A percentile compares a stretch with the other conserved stretches of the same genome.
Conservation (phyloP, 2,888 invertebrate species). For the Antheraea yamamai region DNA sequence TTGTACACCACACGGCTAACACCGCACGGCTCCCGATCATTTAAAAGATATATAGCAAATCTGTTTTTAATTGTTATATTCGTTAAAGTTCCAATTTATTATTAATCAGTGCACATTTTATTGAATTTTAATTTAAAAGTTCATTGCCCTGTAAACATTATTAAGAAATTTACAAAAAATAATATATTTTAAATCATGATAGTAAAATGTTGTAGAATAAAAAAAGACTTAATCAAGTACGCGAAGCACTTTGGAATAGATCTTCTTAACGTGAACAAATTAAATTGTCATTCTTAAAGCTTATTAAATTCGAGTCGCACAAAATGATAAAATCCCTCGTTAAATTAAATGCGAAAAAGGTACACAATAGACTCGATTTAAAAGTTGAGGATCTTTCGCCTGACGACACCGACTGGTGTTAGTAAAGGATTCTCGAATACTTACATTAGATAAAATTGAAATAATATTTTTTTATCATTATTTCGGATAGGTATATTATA, state of each 20-base stretch:
- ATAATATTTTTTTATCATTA: neutral
- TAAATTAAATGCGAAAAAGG: conserved; percentile 35
- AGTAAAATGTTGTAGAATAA: neutral
- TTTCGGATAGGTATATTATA: neutral
- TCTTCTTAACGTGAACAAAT: neutral
- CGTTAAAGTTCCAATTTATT: too few species aligned
- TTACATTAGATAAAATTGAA: conserved; percentile 1
- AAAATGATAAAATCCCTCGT: conserved; percentile 25
- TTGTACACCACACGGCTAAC: too few species aligned
- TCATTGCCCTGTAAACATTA: too few species aligned
- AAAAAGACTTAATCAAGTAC: neutral
- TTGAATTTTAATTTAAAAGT: too few species aligned
- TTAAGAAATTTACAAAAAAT: neutral
- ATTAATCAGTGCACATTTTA: too few species aligned
- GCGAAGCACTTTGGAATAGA: neutral
- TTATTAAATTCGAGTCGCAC: conserved; percentile 36
- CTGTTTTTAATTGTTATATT: too few species aligned
- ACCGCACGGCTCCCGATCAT: too few species aligned
- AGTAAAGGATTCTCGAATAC: conserved; percentile 23
- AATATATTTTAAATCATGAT: neutral
- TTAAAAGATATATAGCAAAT: too few species aligned
- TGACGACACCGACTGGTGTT: conserved; percentile 22
- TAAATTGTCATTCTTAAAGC: conserved; percentile 17
- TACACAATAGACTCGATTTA: conserved; percentile 31
- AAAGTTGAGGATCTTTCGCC: conserved; percentile 32